Conservation (phyloP, 2,113 vertebrate genomes). For the Catagonus wagneri region DNA sequence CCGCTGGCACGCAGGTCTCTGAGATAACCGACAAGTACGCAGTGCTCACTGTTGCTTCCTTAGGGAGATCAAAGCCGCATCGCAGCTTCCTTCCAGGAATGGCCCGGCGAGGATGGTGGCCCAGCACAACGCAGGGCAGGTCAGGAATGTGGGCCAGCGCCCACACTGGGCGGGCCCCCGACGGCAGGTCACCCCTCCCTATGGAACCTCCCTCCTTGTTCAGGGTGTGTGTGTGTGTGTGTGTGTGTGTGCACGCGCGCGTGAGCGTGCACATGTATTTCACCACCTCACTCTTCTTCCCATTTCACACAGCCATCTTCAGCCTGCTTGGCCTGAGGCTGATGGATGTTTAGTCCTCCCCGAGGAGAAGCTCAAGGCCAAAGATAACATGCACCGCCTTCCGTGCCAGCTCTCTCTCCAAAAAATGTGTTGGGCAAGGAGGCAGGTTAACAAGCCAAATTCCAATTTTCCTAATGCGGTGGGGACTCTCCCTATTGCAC, state of each 20-base stretch:
- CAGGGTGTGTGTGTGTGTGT: too few relatives aligned
- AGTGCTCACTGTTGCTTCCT: too few relatives aligned
- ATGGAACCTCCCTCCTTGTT: background rate
- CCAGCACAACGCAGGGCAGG: background rate
- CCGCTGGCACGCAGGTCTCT: fast-evolving
- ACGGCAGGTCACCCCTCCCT: background rate
- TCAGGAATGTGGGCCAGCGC: background rate
- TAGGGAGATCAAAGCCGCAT: too few relatives aligned
- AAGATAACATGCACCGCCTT: background rate
- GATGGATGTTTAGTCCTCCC: background rate
- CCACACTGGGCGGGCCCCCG: too few relatives aligned
- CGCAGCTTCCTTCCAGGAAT: background rate
- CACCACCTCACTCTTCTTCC: background rate
- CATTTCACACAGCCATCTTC: background rate
- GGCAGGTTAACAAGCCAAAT: background rate
- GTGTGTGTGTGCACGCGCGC: too few relatives aligned
- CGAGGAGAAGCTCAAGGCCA: slow-evolving; percentile 17
- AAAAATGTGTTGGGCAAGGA: background rate
- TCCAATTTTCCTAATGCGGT: background rate
- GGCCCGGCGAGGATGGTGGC: background rate
- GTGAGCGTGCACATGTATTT: too few relatives aligned
- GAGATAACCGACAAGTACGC: background rate
- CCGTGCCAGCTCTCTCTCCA: background rate
- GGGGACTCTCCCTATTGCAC: background rate
- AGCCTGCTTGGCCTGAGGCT: background rate